Evolutionary conservation across 2,113 vertebrate genomes (phyloP).

Genomic region (Microtus richardsoni): DNA sequence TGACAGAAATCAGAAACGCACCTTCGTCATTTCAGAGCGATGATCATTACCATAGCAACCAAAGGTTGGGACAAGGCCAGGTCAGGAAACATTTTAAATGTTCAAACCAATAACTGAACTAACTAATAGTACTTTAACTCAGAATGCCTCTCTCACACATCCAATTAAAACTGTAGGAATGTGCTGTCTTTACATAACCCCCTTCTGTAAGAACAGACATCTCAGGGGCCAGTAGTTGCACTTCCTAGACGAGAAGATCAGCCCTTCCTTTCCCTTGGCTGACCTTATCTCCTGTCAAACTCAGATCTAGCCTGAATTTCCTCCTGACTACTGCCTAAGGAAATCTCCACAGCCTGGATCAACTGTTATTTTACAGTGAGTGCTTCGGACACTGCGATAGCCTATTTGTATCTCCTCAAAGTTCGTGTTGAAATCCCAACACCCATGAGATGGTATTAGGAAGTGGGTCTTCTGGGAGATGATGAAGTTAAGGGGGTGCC

Average conservation of each 20-base stretch:
- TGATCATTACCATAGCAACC: neutral
- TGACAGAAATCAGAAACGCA: conserved; percentile 47
- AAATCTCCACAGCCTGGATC: neutral
- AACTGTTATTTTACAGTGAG: neutral
- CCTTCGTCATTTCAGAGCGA: neutral
- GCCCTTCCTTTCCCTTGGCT: neutral
- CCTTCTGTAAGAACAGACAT: neutral
- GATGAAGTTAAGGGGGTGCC: neutral
- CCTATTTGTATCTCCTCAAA: neutral
- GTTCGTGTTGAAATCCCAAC: neutral
- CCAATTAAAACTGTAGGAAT: neutral
- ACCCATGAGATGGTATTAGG: neutral
- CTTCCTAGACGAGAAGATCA: neutral
- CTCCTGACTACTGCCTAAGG: neutral
- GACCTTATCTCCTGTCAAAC: neutral
- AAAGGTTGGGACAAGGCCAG: neutral
- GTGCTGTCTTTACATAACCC: neutral
- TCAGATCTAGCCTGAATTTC: neutral
- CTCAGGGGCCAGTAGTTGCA: neutral
- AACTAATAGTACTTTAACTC: neutral
- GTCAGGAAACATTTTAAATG: neutral
- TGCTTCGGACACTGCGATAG: neutral
- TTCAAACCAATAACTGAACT: neutral
- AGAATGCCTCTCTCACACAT: neutral
- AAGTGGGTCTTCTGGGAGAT: neutral